Conservation (phyloP, 2,797 vertebrate genomes). For the Euthynnus affinis region DNA sequence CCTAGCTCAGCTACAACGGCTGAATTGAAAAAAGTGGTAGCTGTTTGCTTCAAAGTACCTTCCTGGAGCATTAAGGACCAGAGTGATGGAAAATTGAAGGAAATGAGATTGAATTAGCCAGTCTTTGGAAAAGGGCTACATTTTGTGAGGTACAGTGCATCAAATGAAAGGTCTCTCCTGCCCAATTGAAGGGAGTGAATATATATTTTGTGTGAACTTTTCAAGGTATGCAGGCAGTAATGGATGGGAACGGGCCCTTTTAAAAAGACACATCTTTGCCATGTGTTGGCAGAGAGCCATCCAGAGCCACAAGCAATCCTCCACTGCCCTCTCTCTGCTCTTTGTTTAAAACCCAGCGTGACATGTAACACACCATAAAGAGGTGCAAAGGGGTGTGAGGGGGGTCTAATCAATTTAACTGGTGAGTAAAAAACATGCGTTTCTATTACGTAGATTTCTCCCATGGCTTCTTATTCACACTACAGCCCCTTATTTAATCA, state of each 20-base stretch:
- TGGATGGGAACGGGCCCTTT: conserved; percentile 65
- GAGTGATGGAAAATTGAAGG: conserved; percentile 37
- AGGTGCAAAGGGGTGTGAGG: conserved; percentile 45
- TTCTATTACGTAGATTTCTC: conserved; percentile 77
- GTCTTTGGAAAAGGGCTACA: conserved; percentile 19
- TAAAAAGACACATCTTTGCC: conserved; percentile 59
- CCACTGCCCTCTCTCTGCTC: conserved; percentile 75
- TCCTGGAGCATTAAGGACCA: conserved; percentile 18
- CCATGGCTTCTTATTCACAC: conserved; percentile 80
- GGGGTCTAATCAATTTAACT: conserved; percentile 74
- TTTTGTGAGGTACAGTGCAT: conserved; percentile 42
- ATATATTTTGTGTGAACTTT: conserved; percentile 74
- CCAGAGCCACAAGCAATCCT: conserved; percentile 69
- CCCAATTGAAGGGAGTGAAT: conserved; percentile 40
- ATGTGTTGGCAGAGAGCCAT: conserved; percentile 69
- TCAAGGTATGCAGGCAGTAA: conserved; percentile 67
- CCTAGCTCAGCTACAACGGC: neutral
- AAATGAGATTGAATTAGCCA: conserved; percentile 48
- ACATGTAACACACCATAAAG: conserved; percentile 74
- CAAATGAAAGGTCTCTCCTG: conserved; percentile 53
- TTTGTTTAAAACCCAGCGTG: conserved; percentile 79
- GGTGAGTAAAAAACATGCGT: conserved; percentile 67
- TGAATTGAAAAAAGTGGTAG: conserved; percentile 21
- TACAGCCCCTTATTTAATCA: conserved; percentile 85
- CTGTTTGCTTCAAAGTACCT: conserved; percentile 32